A percentile compares a stretch with the other conserved stretches of the same genome.
Evolutionary conservation across 2,113 vertebrate species (phyloP).

Genomic region (Cyanoderma ruficeps): DNA sequence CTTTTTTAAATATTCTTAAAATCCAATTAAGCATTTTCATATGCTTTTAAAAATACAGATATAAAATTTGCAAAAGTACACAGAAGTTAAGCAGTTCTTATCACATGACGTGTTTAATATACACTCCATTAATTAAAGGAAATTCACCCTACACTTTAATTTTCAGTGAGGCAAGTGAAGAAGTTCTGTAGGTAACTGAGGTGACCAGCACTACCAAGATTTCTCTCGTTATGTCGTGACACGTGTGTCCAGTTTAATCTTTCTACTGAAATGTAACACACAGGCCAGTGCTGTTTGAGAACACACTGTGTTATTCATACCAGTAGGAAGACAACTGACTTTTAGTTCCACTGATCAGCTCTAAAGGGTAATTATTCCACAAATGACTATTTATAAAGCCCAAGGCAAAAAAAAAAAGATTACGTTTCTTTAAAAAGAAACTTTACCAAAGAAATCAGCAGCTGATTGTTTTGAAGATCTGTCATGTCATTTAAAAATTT

Average conservation of each 20-base stretch:
- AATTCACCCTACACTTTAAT: not conserved
- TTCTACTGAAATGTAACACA: not conserved
- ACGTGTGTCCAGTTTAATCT: not conserved
- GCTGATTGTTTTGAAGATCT: not conserved
- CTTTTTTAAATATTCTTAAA: not conserved
- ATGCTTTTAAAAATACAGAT: rapidly evolving
- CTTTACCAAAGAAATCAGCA: not conserved
- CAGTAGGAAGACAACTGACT: not conserved
- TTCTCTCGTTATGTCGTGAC: not conserved
- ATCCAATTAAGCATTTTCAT: not conserved
- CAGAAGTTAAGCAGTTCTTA: not conserved
- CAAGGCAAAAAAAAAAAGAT: not conserved
- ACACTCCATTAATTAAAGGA: not conserved
- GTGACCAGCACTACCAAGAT: not conserved
- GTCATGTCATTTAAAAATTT: not conserved
- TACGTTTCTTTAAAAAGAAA: not conserved
- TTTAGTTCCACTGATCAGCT: not conserved
- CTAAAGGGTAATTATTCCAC: slow-evolving; percentile 10
- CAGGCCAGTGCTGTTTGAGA: not conserved
- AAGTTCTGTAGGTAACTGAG: not conserved
- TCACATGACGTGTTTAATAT: not conserved
- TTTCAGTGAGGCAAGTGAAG: not conserved
- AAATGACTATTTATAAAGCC: slow-evolving; percentile 17
- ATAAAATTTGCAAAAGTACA: not conserved
- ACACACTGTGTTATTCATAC: not conserved